phyloP scores from a whole-genome alignment of 2,113 vertebrate genomes.

The Oriolus oriolus region DNA sequence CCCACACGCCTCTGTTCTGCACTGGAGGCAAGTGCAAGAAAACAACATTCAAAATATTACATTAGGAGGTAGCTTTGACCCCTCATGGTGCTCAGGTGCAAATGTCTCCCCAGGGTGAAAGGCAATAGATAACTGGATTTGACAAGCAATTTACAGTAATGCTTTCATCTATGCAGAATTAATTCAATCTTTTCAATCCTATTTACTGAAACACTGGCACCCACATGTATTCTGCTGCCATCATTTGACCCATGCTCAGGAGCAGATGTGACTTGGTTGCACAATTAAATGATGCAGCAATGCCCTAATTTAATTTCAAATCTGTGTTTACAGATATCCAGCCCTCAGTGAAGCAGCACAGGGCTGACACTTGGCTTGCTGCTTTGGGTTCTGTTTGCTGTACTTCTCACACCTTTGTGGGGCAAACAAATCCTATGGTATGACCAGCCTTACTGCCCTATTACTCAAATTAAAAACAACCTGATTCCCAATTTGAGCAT shows the following conservation, averaged over 20 bases:
- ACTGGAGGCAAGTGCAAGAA: neutral
- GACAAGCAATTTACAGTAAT: conserved; percentile 24
- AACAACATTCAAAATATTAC: neutral
- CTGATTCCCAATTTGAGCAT: neutral
- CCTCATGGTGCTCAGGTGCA: neutral
- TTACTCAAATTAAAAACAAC: neutral
- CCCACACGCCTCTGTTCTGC: rapidly evolving
- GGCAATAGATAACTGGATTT: neutral
- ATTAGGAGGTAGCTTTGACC: neutral
- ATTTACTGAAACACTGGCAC: neutral
- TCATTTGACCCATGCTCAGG: neutral
- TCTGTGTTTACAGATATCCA: neutral
- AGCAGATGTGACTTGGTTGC: neutral
- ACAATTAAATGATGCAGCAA: neutral
- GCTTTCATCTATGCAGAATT: conserved; percentile 5
- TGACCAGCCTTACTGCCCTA: neutral
- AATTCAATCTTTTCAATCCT: conserved; percentile 22
- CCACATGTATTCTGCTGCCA: neutral
- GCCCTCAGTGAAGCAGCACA: neutral
- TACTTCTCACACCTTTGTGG: neutral
- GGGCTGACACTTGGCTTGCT: neutral
- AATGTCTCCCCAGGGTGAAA: neutral
- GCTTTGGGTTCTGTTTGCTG: neutral
- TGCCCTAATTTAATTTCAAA: neutral
- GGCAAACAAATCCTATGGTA: neutral